Percentiles rank a stretch among this genome's conserved stretches.
Conservation (phyloP, 2,113 vertebrate species). For the Protobothrops flavoviridis region DNA sequence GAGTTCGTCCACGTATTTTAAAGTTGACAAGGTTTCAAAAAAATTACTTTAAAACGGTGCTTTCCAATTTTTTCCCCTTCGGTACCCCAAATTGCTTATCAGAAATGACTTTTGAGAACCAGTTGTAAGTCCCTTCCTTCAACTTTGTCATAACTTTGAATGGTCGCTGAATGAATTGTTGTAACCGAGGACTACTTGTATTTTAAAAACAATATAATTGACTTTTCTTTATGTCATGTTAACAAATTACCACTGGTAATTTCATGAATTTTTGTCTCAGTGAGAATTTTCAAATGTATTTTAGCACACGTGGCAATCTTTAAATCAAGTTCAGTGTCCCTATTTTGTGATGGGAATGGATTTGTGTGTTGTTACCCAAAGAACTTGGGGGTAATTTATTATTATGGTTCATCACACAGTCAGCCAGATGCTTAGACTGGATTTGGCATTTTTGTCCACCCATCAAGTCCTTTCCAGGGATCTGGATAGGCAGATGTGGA, state of each 20-base stretch:
- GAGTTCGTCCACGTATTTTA: not conserved
- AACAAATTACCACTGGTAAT: not conserved
- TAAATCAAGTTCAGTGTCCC: not conserved
- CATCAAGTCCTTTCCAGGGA: not conserved
- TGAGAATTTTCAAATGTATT: not conserved
- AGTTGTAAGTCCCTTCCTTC: not conserved
- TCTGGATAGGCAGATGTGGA: not conserved
- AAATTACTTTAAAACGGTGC: not conserved
- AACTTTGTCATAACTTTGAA: not conserved
- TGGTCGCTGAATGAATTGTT: not conserved
- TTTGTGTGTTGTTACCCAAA: not conserved
- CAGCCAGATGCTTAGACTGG: not conserved
- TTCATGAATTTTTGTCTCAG: not conserved
- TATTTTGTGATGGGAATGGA: not conserved
- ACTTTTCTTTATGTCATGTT: not conserved
- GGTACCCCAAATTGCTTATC: not conserved
- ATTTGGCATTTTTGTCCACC: not conserved
- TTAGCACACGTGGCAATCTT: not conserved
- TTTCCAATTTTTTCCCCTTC: not conserved
- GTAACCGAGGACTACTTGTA: not conserved
- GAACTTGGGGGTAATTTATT: not conserved
- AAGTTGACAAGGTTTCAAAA: not conserved
- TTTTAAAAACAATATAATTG: not conserved
- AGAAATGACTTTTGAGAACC: not conserved
- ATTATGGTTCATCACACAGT: not conserved